Conservation (phyloP, 2,888 invertebrate species). For the Rhagophthalmus giganteus region DNA sequence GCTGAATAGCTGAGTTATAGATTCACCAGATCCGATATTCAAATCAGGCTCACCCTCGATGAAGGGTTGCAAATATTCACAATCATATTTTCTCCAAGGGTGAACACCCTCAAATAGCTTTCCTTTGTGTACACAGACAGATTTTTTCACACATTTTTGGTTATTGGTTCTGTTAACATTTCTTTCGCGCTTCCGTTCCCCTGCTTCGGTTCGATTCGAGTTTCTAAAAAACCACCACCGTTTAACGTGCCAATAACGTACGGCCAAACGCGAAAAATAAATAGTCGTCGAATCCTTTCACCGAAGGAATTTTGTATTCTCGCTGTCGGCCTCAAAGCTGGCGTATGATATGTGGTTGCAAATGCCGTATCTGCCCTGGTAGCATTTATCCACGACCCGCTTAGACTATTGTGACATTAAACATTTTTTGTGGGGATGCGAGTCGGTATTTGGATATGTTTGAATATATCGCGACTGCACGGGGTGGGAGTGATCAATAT, state of each 20-base stretch:
- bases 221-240: too few species aligned
- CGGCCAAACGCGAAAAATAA: too few species aligned
- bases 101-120: slow-evolving; percentile 44
- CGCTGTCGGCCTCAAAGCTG: slow-evolving; percentile 46
- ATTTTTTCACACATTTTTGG: slow-evolving; percentile 46
- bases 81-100: slow-evolving; percentile 52
- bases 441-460: slow-evolving; percentile 37
- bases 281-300: slow-evolving; percentile 44
- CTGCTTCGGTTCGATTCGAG: too few species aligned
- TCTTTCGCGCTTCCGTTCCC: slow-evolving; percentile 2
- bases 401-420: slow-evolving; percentile 50
- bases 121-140: slow-evolving; percentile 44
- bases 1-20: slow-evolving; percentile 40
- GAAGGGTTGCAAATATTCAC: slow-evolving; percentile 52
- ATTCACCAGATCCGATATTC: slow-evolving; percentile 46
- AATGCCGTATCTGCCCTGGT: slow-evolving; percentile 42
- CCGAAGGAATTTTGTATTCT: slow-evolving; percentile 44
- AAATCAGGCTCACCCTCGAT: slow-evolving; percentile 49
- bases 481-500: slow-evolving; percentile 27
- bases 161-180: slow-evolving; percentile 29
- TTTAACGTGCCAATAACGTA: too few species aligned
- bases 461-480: slow-evolving; percentile 35
- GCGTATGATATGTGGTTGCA: slow-evolving; percentile 52
- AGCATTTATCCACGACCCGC: slow-evolving; percentile 46
- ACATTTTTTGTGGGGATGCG: slow-evolving; percentile 40